A percentile compares a stretch with the other conserved stretches of the same genome.
Conservation (phyloP, 2,113 vertebrate genomes). For the Bungarus multicinctus region DNA sequence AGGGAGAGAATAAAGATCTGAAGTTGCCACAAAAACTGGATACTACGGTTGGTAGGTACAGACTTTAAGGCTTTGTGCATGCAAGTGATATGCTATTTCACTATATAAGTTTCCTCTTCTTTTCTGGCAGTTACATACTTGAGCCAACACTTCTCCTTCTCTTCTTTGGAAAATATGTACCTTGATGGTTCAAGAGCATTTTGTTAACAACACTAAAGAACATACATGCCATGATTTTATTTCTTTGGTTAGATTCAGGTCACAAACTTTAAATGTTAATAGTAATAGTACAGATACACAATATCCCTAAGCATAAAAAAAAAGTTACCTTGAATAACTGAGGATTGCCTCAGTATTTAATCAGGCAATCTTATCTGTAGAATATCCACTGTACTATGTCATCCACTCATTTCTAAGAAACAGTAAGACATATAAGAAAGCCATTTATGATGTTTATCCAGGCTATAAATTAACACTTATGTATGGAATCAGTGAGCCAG, state of each 20-base stretch:
- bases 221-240: neutral
- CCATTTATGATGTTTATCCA: neutral
- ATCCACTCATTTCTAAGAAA: neutral
- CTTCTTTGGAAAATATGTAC: neutral
- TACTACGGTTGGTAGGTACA: neutral
- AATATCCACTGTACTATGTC: neutral
- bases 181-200: neutral
- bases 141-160: neutral
- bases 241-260: neutral
- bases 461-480: neutral
- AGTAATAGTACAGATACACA: neutral
- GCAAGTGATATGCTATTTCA: neutral
- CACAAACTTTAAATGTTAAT: neutral
- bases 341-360: neutral
- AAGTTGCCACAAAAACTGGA: neutral
- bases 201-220: neutral
- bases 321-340: neutral
- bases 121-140: neutral
- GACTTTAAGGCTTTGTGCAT: neutral
- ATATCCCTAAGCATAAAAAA: slow-evolving; percentile 1
- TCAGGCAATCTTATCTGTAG: slow-evolving; percentile 2
- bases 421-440: neutral
- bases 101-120: neutral
- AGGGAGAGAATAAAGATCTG: neutral
- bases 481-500: neutral